A percentile compares a stretch with the other conserved stretches of the same genome.
phyloP scores from a whole-genome alignment of 2,888 invertebrate species.

The Smittia aterrima region DNA sequence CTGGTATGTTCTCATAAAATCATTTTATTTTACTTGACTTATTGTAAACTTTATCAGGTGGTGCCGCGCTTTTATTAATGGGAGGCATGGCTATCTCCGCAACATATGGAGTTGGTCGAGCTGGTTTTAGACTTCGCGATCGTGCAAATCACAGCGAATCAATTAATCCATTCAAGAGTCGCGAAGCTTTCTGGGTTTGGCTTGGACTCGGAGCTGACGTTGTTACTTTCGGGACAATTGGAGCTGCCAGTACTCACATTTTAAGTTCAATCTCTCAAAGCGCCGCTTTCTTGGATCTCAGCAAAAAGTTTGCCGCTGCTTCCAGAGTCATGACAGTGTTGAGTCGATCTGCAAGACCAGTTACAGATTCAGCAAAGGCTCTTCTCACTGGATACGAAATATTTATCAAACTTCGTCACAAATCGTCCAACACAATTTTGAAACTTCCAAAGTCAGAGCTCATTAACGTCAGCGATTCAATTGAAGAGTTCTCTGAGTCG shows the following conservation, averaged over 20 bases:
- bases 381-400: slow-evolving; percentile 32
- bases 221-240: slow-evolving; percentile 24
- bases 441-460: slow-evolving; percentile 23
- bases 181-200: slow-evolving; percentile 34
- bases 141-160: slow-evolving; percentile 23
- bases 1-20: background rate
- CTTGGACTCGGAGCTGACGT: slow-evolving; percentile 23
- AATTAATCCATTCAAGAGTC: slow-evolving; percentile 27
- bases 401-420: slow-evolving; percentile 30
- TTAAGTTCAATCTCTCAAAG: slow-evolving; percentile 12
- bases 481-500: slow-evolving; percentile 33
- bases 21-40: background rate
- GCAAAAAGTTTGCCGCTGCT: slow-evolving; percentile 14
- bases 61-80: slow-evolving; percentile 7
- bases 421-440: background rate
- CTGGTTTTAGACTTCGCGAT: slow-evolving; percentile 13
- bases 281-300: slow-evolving; percentile 15
- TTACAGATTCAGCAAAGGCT: slow-evolving; percentile 1
- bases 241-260: slow-evolving; percentile 15
- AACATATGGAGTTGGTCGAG: slow-evolving; percentile 30
- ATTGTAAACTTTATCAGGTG: background rate
- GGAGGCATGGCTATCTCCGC: slow-evolving; percentile 13
- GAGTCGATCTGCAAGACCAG: background rate
- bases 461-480: background rate
- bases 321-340: slow-evolving; percentile 4